Conservation (phyloP, 2,797 vertebrate genomes). For the Loris lydekkerianus region DNA sequence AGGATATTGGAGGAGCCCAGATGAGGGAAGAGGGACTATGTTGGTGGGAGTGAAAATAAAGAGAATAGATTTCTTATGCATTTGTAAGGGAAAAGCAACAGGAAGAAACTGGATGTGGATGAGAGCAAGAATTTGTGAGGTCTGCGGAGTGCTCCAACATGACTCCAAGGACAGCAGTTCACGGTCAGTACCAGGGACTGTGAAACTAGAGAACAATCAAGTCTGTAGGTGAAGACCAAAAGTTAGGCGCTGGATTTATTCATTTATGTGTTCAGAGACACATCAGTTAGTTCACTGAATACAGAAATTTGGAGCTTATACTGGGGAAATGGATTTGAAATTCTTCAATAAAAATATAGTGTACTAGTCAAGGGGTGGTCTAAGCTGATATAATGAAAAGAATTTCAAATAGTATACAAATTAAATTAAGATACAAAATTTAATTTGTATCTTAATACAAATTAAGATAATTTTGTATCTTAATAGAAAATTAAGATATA, state of each 20-base stretch:
- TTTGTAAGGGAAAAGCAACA: neutral
- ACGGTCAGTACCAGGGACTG: neutral
- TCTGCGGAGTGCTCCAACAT: neutral
- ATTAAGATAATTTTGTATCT: no score
- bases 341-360: neutral
- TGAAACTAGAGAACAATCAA: neutral
- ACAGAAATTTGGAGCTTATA: neutral
- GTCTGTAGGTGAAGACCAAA: neutral
- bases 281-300: no score
- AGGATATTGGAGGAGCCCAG: neutral
- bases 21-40: neutral
- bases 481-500: no score
- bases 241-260: neutral
- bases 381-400: neutral
- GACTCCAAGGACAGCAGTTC: neutral
- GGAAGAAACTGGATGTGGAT: neutral
- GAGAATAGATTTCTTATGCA: neutral
- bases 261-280: neutral
- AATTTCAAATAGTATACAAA: neutral
- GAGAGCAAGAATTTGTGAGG: neutral
- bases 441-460: no score
- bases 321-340: neutral
- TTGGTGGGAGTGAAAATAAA: neutral
- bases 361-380: neutral
- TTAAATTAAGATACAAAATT: no score